Evolutionary conservation across 2,888 invertebrate genomes (phyloP), one percentile per base, ranked within the genome.

Genomic region (Vannuccia rotundouncinata): DNA sequence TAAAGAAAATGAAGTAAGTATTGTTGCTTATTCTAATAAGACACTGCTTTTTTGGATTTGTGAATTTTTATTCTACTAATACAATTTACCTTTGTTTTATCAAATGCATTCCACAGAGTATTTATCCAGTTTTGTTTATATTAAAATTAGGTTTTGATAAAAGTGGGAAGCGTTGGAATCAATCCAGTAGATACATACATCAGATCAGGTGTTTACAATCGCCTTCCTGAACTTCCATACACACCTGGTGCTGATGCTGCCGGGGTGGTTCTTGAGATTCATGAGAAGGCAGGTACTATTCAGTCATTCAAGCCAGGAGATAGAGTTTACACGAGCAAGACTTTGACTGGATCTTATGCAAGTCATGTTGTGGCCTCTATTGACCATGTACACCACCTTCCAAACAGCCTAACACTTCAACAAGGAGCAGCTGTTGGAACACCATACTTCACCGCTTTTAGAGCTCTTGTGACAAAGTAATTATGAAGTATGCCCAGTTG

Each of bases 121-220:
- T n/a, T n/a, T n/a, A n/a, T n/a, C n/a, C n/a, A n/a, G n/a, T n/a
- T n/a, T n/a, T n/a, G n/a, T n/a, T n/a, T n/a, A n/a, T n/a, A n/a
- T n/a, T n/a, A n/a, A n/a, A n/a, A n/a, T 30, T 82, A 90, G 90
- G 87, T 91, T 17, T 84, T 91, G 82, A 87, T 91, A 2, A 86
- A 88, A 82, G 88, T 91, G 0, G 83, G 85, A 30, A 87, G 88
- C 0, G 87, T 89, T 75, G 91, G 90, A 25, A 87, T 91, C 0
- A 91, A 91, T 83, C 91, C 91, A 1, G 90, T 91, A 0, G 91
- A 91, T 82, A 90, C 90, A 0, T 91, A 91, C 83, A 89, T 90
- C 74, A 85, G 90, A 30, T 83, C 86, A 59, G 91, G 91, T n/a
- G 84, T 84, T 0, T 89, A 89, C 82, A 84, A 84, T 2, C 79